Base-by-base conservation (phyloP, 2,113 vertebrate genomes). In the Oreotrochilus melanogaster region DNA sequence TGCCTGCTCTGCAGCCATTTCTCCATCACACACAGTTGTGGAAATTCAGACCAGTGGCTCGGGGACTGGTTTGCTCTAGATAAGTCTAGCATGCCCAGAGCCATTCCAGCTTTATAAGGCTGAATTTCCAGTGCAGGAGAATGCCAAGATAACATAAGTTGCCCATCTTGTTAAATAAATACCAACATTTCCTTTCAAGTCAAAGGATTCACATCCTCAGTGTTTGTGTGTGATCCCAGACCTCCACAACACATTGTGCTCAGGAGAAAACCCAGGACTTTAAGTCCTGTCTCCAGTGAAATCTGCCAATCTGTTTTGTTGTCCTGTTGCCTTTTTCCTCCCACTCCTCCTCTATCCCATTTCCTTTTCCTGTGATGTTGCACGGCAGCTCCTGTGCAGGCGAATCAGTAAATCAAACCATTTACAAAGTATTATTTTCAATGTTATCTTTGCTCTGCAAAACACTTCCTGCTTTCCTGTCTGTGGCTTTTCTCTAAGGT, bases 281-380 rank as follows among this genome's bases (percentile, higher is more conserved):
- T 5, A 45, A 31, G 7, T 48, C 30, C 35, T 48, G 27, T 25
- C 71, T 78, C 42, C 12, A 48, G 1, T 47, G 28, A 83, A 95
- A 86, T 39, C 33, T 84, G 48, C 30, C 57, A 64, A 31, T 23
- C 35, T 21, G 9, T 76, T 70, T 51, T 57, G 43, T 78, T 87
- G 47, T 79, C 54, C 69, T 50, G 37, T 58, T 83, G 78, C 43
- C 45, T 78, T 88, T 93, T 92, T 65, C 57, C 57, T 94, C 56
- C 67, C 54, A 62, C 56, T 70, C 73, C 53, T 66, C 33, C 87
- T 83, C 78, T 0, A 0, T 84, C 69, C 54, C 53, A 6, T 83
- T 96, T 96, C 85, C 93, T 81, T 94, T 94, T 96, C 94, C 93
- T 90, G 75, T n/a, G 78, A 39, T 83, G 65, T 88, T 80, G 58